Evolutionary conservation across 1,140 invertebrate genomes (phyloP), one percentile per base, ranked within the genome.

Genomic region (Ostrea denselamellosa): DNA sequence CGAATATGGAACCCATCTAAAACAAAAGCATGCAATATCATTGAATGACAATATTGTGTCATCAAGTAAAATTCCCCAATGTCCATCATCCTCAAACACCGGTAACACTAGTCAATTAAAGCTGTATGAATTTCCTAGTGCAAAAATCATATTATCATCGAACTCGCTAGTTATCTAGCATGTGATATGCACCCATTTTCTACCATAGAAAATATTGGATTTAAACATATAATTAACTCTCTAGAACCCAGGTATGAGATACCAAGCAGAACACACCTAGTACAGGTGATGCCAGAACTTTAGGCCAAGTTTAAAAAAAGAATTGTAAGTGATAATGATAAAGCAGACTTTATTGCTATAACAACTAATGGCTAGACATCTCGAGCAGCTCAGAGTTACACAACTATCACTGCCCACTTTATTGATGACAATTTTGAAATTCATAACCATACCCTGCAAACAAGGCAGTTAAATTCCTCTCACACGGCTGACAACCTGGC

Each of bases 101-200:
- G n/a, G 58, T 62, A 19, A 14, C 34, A 44, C 34, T 44, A 62
- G 17, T 62, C 17, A 62, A 62, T 14, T 14, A 14, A 17, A 62
- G 58, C 58, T 62, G 5, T 12, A 62, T n/a, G n/a, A 62, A 19
- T 62, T 14, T 77, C 14, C 22, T 10, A 77, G 19, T 68, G 4
- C 22, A 25, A 77, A 14, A 77, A 34, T 8, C 3, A 28, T 28
- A 10, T 25, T 68, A 0, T 10, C 65, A 22, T 68, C 25, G 3
- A 22, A 8, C 19, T 62, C 54, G 28, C 62, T 14, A 25, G 25
- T 22, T 89, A 92, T 62, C 89, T 91, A 22, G 86, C 85, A 22
- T 53, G 88, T 54, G 89, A 92, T 86, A 90, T 91, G 83, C 87
- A 90, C 77, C 89, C 89, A 28, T 44, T 51, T 71, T 71, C 28